Conservation (phyloP, 1,140 invertebrate genomes). For the Cryptotermes secundus region DNA sequence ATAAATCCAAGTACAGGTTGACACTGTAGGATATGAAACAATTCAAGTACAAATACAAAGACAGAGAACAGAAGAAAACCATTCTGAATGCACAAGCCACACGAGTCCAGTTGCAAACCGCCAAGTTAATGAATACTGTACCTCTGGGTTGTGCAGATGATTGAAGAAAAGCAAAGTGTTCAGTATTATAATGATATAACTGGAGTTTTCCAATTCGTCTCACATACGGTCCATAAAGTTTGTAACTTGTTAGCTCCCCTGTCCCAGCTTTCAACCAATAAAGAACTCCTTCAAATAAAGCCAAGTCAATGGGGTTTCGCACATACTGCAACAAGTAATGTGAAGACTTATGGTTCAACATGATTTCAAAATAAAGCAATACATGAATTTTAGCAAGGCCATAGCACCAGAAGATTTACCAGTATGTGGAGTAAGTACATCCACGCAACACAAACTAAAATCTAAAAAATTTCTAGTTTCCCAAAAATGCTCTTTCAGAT, state of each 20-base stretch:
- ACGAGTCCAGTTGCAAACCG: no score
- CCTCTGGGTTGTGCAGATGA: background rate
- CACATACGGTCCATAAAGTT: background rate
- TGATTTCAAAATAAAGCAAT: background rate
- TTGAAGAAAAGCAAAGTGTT: constrained; percentile 5
- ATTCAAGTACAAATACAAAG: no score
- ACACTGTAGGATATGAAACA: no score
- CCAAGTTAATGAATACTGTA: background rate
- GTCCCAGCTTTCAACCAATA: constrained; percentile 27
- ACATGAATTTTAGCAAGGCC: background rate
- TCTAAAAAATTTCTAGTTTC: no score
- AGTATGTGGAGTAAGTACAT: background rate
- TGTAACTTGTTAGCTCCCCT: background rate
- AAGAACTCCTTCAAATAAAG: constrained; percentile 14
- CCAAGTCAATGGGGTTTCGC: constrained; percentile 19
- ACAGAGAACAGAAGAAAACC: no score
- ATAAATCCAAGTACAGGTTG: no score
- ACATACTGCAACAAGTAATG: background rate
- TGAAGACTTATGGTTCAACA: no score
- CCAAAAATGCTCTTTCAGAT: no score
- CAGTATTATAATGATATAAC: background rate
- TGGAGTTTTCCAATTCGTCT: constrained; percentile 20
- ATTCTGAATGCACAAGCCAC: no score
- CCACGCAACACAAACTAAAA: background rate
- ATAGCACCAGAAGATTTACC: background rate